Conservation (phyloP, 2,888 invertebrate genomes). For the Pristionchus japonicus region DNA sequence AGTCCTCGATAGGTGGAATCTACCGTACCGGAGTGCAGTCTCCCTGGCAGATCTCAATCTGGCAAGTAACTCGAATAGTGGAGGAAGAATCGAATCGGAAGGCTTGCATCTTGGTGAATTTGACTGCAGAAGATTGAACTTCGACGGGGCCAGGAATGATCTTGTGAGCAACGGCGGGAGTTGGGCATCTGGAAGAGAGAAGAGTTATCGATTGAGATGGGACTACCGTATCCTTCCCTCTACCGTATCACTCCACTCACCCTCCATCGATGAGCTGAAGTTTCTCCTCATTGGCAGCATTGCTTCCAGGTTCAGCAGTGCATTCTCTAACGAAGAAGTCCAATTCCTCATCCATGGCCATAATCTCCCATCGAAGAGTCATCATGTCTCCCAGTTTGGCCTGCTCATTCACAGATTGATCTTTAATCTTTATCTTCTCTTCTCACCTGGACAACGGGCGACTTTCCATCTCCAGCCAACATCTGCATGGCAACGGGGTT, state of each 20-base stretch:
- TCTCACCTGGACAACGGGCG: slow-evolving; percentile 54
- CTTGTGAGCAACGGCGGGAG: slow-evolving; percentile 74
- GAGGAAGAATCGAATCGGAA: slow-evolving; percentile 74
- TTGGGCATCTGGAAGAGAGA: slow-evolving; percentile 65
- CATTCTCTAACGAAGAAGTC: slow-evolving; percentile 75
- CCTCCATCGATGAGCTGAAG: slow-evolving; percentile 73
- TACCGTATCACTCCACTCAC: slow-evolving; percentile 44
- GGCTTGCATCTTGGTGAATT: slow-evolving; percentile 65
- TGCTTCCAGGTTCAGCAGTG: slow-evolving; percentile 70
- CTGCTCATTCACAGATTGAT: slow-evolving; percentile 49
- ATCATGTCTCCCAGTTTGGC: slow-evolving; percentile 75
- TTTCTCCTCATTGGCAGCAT: slow-evolving; percentile 62
- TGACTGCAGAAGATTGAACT: slow-evolving; percentile 60
- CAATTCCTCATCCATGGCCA: slow-evolving; percentile 75
- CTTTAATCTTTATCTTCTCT: background rate
- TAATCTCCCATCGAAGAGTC: slow-evolving; percentile 75
- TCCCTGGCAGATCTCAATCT: slow-evolving; percentile 74
- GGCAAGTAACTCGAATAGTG: slow-evolving; percentile 72
- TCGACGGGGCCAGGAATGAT: slow-evolving; percentile 72
- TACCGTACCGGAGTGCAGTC: slow-evolving; percentile 68
- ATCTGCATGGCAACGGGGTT: slow-evolving; percentile 75
- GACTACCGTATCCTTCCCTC: background rate
- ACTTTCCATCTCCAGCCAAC: slow-evolving; percentile 63
- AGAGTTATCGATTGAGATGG: background rate
- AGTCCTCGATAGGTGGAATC: background rate